These are phyloP conservation scores for Enteromius anoplus DNA, from an alignment of 2,797 vertebrate genomes.

Conservation along the genomic window DNA sequence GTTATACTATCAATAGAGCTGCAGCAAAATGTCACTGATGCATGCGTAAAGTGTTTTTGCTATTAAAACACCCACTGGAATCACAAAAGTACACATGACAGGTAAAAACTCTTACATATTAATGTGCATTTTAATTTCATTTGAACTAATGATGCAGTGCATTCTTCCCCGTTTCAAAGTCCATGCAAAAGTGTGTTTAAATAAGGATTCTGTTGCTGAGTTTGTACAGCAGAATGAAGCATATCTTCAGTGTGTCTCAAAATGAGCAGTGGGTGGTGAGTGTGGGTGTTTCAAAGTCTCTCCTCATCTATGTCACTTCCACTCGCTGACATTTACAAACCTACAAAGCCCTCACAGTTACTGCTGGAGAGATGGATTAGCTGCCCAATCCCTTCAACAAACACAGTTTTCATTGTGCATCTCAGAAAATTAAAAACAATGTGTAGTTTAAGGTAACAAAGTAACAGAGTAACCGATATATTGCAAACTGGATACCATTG, in stretches of 20 bases:
- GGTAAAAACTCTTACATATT: background rate
- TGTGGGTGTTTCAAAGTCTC: constrained; percentile 71
- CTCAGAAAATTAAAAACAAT: background rate
- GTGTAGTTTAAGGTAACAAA: background rate
- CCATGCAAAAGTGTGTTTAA: constrained; percentile 7
- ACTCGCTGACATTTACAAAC: constrained; percentile 69
- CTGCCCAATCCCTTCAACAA: constrained; percentile 38
- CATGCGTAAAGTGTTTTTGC: background rate
- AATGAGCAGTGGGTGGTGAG: constrained; percentile 54
- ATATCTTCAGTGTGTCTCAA: constrained; percentile 40
- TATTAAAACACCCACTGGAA: too few relatives aligned
- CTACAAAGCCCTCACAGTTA: constrained; percentile 58
- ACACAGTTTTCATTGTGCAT: constrained; percentile 5
- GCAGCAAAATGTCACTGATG: background rate
- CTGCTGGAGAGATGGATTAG: constrained; percentile 50
- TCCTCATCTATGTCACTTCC: constrained; percentile 61
- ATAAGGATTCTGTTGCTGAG: constrained; percentile 19
- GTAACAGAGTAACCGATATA: background rate
- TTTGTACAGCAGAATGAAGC: constrained; percentile 34
- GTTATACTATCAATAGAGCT: background rate
- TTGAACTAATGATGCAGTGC: background rate
- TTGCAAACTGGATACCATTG: background rate
- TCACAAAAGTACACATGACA: background rate
- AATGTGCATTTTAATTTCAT: background rate
- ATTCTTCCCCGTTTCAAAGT: background rate